These are phyloP conservation scores for Theristicus caerulescens DNA, from an alignment of 2,113 vertebrate genomes.

Conservation along the genomic window DNA sequence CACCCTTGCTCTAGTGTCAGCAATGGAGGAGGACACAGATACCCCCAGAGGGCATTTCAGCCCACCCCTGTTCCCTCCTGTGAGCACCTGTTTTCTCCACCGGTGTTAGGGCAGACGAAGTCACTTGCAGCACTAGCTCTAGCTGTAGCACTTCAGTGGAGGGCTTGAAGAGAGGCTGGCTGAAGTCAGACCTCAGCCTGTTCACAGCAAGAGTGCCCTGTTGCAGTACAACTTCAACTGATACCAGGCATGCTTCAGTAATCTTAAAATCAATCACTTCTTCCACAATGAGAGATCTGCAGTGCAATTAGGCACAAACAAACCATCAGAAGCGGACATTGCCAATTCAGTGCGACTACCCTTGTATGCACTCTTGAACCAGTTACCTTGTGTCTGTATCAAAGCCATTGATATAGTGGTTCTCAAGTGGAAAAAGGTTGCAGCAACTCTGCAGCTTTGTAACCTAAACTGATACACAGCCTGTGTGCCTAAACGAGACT, in stretches of 20 bases:
- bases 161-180: neutral
- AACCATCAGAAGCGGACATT: neutral
- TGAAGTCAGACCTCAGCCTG: neutral
- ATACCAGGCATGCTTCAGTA: neutral
- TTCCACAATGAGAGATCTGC: neutral
- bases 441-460: accelerated
- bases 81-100: neutral
- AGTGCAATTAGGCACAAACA: neutral
- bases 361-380: accelerated
- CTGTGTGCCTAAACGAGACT: neutral
- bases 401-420: neutral
- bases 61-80: neutral
- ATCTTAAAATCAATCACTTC: constrained; percentile 17
- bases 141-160: neutral
- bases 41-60: neutral
- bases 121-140: neutral
- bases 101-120: neutral
- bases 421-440: neutral
- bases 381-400: neutral
- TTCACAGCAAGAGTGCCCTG: neutral
- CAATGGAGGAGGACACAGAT: neutral
- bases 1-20: neutral
- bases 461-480: neutral
- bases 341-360: neutral
- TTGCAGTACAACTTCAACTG: neutral